These are phyloP conservation scores for Chaetodon trifasciatus DNA, from an alignment of 2,797 vertebrate genomes.

Conservation along the genomic window DNA sequence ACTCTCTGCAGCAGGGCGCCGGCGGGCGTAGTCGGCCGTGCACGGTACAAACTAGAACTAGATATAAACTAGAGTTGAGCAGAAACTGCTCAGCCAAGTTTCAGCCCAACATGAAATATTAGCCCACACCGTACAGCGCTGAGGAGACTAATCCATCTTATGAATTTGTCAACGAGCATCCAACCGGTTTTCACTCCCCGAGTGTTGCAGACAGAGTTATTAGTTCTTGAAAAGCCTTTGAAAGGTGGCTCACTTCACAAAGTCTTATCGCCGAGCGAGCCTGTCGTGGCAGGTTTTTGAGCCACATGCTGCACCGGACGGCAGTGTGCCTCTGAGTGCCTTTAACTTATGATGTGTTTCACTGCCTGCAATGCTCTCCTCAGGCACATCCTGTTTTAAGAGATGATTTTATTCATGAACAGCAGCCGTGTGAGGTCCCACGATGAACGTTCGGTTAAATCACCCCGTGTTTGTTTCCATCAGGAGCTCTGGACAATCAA, in stretches of 20 bases:
- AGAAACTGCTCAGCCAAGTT: constrained; percentile 36
- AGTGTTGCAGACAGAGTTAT: constrained; percentile 53
- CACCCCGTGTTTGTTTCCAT: constrained; percentile 11
- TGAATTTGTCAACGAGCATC: constrained; percentile 45
- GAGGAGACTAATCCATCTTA: constrained; percentile 56
- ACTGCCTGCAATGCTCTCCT: constrained; percentile 18
- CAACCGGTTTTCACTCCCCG: neutral
- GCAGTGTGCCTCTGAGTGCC: constrained; percentile 13
- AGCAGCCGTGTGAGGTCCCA: neutral
- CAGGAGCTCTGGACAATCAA: neutral
- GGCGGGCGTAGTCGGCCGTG: constrained; percentile 34
- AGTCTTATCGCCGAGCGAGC: constrained; percentile 2
- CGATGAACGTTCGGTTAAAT: neutral
- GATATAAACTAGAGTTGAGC: neutral
- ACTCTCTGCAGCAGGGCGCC: constrained; percentile 32
- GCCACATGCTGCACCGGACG: constrained; percentile 10
- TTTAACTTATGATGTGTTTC: constrained; percentile 32
- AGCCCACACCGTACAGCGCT: constrained; percentile 4
- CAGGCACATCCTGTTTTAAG: constrained; percentile 32
- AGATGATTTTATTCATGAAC: constrained; percentile 24
- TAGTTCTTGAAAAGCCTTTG: constrained; percentile 51
- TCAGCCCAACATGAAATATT: constrained; percentile 45
- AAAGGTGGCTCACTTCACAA: constrained; percentile 35
- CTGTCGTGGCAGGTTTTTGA: neutral
- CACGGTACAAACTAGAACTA: constrained; percentile 16